Base-by-base conservation (phyloP, 2,888 invertebrate genomes). In the Harpalus rubripes region DNA sequence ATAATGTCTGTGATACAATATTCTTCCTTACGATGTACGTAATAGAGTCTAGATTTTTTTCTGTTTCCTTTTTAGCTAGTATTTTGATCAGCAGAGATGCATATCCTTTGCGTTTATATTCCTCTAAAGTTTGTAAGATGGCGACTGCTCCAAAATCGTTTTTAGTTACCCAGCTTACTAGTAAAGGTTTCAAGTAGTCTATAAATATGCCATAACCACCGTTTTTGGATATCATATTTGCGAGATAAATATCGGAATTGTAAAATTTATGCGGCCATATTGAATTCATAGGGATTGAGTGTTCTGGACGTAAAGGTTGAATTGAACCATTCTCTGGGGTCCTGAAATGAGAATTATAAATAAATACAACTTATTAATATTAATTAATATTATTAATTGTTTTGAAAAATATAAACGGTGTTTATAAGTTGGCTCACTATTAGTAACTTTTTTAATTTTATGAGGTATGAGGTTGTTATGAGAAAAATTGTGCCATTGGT, bases 161-260 rank as follows among this genome's bases (percentile, higher is more conserved):
- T 74, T 88, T 88, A 18, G 91, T 61, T 15, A 87, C 87, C 91
- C 91, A 92, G 7, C 91, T 89, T 3, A 91, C 88, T 72, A 91
- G 85, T 84, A 88, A 86, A 32, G 39, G 7, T 72, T 89, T 82
- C 68, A 88, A 88, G 22, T 88, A 85, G 87, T 90, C 91, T 8
- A 89, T 86, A 87, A 90, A 91, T 0, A 91, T 85, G 15, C 91
- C 91, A 22, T 88, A 80, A 7, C 91, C 89, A 18, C 88, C 89
- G 85, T 91, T 91, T 85, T 89, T 86, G 85, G 88, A 88, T 52
- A 91, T 88, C 16, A 90, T 85, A 39, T 86, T 86, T 5, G 84
- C 85, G 15, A 92, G 74, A 72, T 88, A 89, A 16, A 88, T 87
- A 12, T 90, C 90, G 3, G 89, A 87, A 32, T 88, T 87, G 32